A percentile compares a stretch with the other conserved stretches of the same genome.
Conservation (phyloP, 1,140 invertebrate species). For the Bombus soroeensis region DNA sequence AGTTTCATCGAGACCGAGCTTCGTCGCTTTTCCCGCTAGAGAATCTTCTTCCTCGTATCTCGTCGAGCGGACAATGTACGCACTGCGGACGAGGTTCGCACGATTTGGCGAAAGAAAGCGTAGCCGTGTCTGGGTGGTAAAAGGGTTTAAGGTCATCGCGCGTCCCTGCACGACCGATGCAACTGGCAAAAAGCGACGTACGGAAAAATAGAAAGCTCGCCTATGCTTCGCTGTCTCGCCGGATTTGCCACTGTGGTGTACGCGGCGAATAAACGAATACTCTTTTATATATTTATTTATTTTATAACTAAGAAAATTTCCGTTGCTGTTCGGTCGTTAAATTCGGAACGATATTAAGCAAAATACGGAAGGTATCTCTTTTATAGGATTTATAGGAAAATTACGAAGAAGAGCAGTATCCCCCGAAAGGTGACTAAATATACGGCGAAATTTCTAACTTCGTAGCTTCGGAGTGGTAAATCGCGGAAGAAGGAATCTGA, state of each 20-base stretch:
- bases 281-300: too few relatives aligned
- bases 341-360: too few relatives aligned
- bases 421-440: too few relatives aligned
- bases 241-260: background rate
- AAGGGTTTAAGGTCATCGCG: background rate
- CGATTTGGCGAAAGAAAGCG: background rate
- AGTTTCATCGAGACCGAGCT: background rate
- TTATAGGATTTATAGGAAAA: too few relatives aligned
- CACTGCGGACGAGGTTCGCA: background rate
- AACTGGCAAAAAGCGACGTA: background rate
- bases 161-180: background rate
- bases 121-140: background rate
- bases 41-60: background rate
- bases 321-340: too few relatives aligned
- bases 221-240: background rate
- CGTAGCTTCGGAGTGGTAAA: too few relatives aligned
- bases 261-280: background rate
- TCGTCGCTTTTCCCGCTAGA: too few relatives aligned
- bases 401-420: too few relatives aligned
- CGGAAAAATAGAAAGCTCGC: background rate
- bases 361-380: too few relatives aligned
- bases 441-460: too few relatives aligned
- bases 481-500: too few relatives aligned
- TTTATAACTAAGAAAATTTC: rapidly evolving
- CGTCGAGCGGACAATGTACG: background rate